Conservation (phyloP, 2,113 vertebrate genomes). For the Lophochroa leadbeateri region DNA sequence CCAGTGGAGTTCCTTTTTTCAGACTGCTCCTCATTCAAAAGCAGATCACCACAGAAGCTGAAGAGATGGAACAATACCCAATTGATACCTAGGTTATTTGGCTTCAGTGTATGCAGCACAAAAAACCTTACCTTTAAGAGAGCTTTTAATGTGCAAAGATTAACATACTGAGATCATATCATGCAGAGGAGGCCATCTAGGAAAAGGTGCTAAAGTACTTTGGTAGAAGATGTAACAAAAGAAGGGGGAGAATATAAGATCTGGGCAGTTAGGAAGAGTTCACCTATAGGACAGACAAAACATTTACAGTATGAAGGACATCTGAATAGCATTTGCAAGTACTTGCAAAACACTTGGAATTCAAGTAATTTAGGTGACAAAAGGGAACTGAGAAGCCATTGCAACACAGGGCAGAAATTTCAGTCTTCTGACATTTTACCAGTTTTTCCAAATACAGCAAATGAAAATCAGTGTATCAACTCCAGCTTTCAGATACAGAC, state of each 20-base stretch:
- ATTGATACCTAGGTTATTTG: neutral
- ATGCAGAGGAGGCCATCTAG: neutral
- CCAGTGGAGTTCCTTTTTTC: neutral
- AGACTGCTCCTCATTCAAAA: neutral
- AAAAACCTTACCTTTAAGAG: neutral
- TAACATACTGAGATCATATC: neutral
- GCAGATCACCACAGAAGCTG: neutral
- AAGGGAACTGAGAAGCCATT: neutral
- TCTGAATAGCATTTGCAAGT: neutral
- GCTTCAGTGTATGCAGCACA: neutral
- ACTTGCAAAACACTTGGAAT: neutral
- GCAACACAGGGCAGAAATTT: neutral
- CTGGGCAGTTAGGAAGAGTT: neutral
- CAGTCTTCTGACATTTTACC: neutral
- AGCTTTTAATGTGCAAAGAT: neutral
- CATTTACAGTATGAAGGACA: neutral
- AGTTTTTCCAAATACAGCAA: neutral
- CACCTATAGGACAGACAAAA: neutral
- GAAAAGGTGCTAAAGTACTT: neutral
- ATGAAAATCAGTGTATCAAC: neutral
- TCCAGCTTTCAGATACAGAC: neutral
- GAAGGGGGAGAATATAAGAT: neutral
- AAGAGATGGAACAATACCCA: neutral
- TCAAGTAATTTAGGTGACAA: neutral
- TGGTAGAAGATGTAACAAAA: neutral